Base-by-base conservation (phyloP, 2,888 invertebrate species). In the Torymus aiolomorphi region DNA sequence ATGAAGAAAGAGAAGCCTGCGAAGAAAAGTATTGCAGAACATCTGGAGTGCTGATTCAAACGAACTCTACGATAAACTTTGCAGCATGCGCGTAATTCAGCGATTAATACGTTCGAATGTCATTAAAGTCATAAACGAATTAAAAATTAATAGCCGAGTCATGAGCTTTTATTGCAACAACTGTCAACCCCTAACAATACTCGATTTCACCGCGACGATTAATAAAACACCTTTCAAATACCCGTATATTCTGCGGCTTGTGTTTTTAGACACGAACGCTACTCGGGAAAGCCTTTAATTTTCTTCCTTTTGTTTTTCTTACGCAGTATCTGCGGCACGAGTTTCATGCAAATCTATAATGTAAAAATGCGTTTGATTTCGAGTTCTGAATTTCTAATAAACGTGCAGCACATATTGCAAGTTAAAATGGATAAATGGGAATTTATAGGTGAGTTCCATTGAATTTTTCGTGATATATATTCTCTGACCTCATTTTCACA, bases 91-190 rank as follows among this genome's bases (percentile, higher is more conserved):
- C 62, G 31, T 52, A 62, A 62, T 62, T 16, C 14, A 24, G 49
- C 12, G 52, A 72, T 72, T 71, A 71, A 72, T 61, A 51, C 62
- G 16, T 31, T 51, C 49, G n/a, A 71, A n/a, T 51, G 72, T 72
- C 16, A 72, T 62, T 62, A 72, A 62, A 61, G 72, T 62, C 72
- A 72, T 20, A 54, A 72, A 61, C 51, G 16, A 72, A 72, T 61
- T 72, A 51, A 72, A 72, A 72, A 52, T 72, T 72, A 72, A 72
- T 62, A 52, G 51, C 51, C 71, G 71, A 59, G 71, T 59, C 71
- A 18, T 71, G 61, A 61, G 61, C 20, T 52, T 52, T 72, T 24
- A 72, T 62, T 52, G 24, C 61, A 62, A 62, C 62, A 62, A 62
- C 62, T 72, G 52, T 20, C 71, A 61, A 42, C 42, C 14, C 51